Base-by-base conservation (phyloP, 2,888 invertebrate genomes). In the Margaritifera margaritifera region DNA sequence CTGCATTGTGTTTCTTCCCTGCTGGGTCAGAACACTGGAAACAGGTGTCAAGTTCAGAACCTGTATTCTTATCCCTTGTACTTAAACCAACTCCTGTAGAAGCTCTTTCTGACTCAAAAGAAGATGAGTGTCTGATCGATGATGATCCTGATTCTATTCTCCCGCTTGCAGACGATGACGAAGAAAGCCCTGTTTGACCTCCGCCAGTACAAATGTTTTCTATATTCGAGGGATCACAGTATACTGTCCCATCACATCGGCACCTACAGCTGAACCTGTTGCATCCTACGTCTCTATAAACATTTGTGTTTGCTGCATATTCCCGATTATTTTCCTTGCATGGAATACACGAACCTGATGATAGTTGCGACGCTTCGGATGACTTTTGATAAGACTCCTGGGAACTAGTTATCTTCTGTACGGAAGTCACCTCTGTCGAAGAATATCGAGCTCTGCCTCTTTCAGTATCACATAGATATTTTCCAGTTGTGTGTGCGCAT, bases 221-320 rank as follows among this genome's bases (percentile, higher is more conserved):
- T 6, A 52, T 69, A 31, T 59, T 67, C 4, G 70, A 68, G 11
- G 77, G 62, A 8, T 81, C 80, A 64, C 86, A 86, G 19, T 69
- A 67, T 19, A 73, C 76, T 1, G 72, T 61, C 0, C 86, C 86
- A 65, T 84, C 72, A 68, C 86, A 86, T 19, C 74, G 61, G 66
- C 83, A 84, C 4, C 69, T 71, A 65, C 86, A 86, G 11, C 68
- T 69, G 55, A 80, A 81, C 54, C 79, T 74, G n/a, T 75, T 69
- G 67, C 86, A 86, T 0, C 80, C 80, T 22, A 74, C 72, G 55
- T 73, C 63, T 27, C 76, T 66, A 0, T 72, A 71, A 66, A 82
- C 81, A 19, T 74, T 73, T 60, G 79, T 72, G 56, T 77, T 72
- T 3, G 76, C 75, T 4, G 72, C 72, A 25, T 80, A 77, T 25